Base-by-base conservation (phyloP, 2,888 invertebrate genomes). In the Tiliacea citrago region DNA sequence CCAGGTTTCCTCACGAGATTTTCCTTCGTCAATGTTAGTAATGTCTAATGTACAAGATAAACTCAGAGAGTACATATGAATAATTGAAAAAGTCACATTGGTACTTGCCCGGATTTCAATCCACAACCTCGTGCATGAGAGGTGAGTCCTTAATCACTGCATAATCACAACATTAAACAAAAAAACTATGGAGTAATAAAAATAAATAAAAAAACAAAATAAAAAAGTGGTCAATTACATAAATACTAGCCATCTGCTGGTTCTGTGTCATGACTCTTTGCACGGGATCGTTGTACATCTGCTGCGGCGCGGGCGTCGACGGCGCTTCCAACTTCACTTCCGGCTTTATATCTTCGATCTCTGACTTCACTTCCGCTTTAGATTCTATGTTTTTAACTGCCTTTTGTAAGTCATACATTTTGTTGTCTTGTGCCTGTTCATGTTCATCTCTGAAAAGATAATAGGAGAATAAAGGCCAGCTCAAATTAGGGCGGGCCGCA, bases 381-480 rank as follows among this genome's bases (percentile, higher is more conserved):
- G 86, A 84, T 73, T 95, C 95, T 53, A 96, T 95, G 69, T 92
- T 95, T 77, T 95, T 95, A 0, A 94, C 96, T 0, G 94, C 92
- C 76, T 95, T 95, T 77, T 95, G 96, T 7, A 95, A 88, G 61
- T 95, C 95, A 47, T 94, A 93, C 92, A 94, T 93, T 88, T 95
- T 96, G 69, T 88, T 93, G 72, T 94, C 94, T 16, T 90, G 90
- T 16, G 91, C 91, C 13, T 91, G 93, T 3, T 95, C 95, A 0
- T 88, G 75, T 53, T 95, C 95, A 42, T 95, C 94, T 55, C 95
- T 95, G 82, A 21, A 72, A 75, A 55, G 0, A 18, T n/a, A 61
- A 2, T 2, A 35, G 6, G n/a, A 57, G 18, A 35, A 60, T 55
- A 29, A 45, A 13, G 13, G 45, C 2, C 10, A 3, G 45, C 13